Evolutionary conservation across 2,797 vertebrate species (phyloP).

Genomic region (Rhinogobio ventralis): DNA sequence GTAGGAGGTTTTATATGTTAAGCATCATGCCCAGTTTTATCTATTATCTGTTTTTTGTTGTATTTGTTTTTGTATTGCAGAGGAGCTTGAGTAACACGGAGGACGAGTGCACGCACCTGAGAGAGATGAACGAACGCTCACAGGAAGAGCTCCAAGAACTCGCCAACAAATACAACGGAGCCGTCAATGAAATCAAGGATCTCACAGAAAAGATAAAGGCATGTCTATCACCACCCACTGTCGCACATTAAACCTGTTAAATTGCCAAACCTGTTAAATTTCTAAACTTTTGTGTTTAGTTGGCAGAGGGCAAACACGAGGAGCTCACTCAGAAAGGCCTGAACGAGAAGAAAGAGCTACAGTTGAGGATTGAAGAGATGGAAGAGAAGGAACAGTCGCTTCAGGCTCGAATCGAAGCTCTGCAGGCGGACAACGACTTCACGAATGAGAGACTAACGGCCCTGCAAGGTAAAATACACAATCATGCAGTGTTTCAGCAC

Average conservation of each 20-base stretch:
- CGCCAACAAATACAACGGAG: constrained; percentile 96
- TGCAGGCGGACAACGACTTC: constrained; percentile 99
- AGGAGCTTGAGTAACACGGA: constrained; percentile 97
- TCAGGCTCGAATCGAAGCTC: constrained; percentile 96
- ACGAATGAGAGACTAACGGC: constrained; percentile 95
- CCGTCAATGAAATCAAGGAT: constrained; percentile 97
- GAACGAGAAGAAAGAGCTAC: constrained; percentile 92
- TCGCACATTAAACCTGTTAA: not conserved
- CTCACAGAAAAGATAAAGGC: constrained; percentile 98
- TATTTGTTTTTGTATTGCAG: constrained; percentile 70
- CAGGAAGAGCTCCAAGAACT: constrained; percentile 96
- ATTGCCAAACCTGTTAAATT: not conserved
- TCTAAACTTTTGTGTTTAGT: constrained; percentile 71
- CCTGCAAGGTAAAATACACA: constrained; percentile 86
- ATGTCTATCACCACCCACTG: constrained; percentile 32
- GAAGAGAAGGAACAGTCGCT: constrained; percentile 98
- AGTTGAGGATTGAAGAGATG: constrained; percentile 95
- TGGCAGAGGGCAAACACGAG: constrained; percentile 91
- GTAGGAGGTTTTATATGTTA: not conserved
- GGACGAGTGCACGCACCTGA: constrained; percentile 98
- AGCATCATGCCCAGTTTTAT: not conserved
- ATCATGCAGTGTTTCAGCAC: not conserved
- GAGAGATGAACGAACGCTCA: constrained; percentile 95
- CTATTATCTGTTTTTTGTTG: no score
- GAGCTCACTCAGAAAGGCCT: constrained; percentile 93